These are phyloP conservation scores for Sarcophilus harrisii DNA, from an alignment of 2,797 vertebrate genomes.

Conservation along the genomic window DNA sequence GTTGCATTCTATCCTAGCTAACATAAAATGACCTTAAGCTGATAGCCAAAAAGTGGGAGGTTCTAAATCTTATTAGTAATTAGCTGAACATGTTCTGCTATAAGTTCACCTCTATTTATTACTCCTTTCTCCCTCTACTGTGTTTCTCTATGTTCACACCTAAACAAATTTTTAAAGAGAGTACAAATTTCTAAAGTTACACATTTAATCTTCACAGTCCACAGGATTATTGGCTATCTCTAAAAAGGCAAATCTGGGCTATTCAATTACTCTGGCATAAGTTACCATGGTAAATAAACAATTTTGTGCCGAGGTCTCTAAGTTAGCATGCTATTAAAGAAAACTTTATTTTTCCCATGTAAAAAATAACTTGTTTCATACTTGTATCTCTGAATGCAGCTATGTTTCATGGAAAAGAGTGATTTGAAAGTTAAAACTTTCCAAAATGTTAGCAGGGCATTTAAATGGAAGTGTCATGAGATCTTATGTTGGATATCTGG, in stretches of 20 bases:
- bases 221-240: constrained; percentile 11
- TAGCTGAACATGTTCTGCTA: neutral
- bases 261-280: accelerated
- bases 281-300: neutral
- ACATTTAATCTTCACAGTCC: neutral
- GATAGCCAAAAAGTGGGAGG: neutral
- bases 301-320: neutral
- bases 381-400: neutral
- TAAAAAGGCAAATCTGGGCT: constrained; percentile 4
- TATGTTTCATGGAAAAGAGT: neutral
- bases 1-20: neutral
- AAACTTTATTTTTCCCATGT: neutral
- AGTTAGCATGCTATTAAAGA: neutral
- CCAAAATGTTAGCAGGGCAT: constrained; percentile 53
- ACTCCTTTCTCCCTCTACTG: neutral
- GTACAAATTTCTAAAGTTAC: neutral
- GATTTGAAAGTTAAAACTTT: constrained; percentile 53
- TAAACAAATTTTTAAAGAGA: neutral
- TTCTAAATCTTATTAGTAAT: neutral
- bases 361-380: neutral
- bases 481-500: neutral
- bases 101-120: neutral
- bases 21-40: neutral
- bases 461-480: constrained; percentile 21
- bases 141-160: neutral